A percentile compares a stretch with the other conserved stretches of the same genome.
These are phyloP conservation scores for Ciconia maguari DNA, from an alignment of 2,113 vertebrate species.

Conservation along the genomic window DNA sequence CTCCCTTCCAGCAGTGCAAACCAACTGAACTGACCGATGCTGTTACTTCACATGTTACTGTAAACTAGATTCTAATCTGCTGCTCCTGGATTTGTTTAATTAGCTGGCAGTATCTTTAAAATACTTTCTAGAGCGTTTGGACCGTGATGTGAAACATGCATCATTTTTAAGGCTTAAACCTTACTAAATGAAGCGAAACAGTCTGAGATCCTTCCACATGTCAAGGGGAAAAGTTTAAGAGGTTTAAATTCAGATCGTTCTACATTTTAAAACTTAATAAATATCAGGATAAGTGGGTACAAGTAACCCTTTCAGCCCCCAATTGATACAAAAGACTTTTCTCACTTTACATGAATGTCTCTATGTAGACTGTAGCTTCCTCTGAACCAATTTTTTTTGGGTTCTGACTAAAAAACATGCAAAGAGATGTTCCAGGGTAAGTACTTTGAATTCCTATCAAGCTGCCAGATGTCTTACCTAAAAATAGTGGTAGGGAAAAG, in stretches of 20 bases:
- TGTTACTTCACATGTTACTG: not conserved
- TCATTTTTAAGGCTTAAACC: not conserved
- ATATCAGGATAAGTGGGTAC: not conserved
- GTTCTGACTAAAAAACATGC: slow-evolving; percentile 31
- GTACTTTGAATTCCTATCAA: not conserved
- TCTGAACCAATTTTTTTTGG: not conserved
- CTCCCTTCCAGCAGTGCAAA: not conserved
- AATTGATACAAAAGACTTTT: slow-evolving; percentile 1
- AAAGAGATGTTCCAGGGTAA: slow-evolving; percentile 14
- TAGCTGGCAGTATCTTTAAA: not conserved
- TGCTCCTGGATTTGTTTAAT: not conserved
- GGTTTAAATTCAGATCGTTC: not conserved
- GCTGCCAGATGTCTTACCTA: slow-evolving; percentile 4
- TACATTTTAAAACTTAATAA: slow-evolving; percentile 11
- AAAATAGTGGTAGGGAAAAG: not conserved
- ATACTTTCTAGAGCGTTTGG: not conserved
- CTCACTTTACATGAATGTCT: not conserved
- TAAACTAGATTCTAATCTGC: not conserved
- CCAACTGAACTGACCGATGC: not conserved
- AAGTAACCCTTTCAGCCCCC: not conserved
- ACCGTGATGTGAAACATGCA: not conserved
- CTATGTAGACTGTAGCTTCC: not conserved
- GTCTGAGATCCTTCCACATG: not conserved
- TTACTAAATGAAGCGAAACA: not conserved
- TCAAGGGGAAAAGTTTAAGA: not conserved